Conservation (phyloP, 1,140 invertebrate species). For the Batillaria attramentaria region DNA sequence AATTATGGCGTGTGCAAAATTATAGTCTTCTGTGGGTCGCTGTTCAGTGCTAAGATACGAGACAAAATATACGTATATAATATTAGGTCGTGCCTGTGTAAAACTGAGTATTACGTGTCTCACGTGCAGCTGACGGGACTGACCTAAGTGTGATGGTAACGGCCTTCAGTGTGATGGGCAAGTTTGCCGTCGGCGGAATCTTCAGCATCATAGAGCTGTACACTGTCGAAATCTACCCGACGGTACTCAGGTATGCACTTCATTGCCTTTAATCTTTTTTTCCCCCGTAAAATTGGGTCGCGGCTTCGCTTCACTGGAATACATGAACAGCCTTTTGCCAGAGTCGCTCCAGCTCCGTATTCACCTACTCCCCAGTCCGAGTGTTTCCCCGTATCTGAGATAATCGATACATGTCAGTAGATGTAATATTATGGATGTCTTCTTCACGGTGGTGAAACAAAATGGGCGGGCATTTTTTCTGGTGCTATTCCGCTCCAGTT, state of each 20-base stretch:
- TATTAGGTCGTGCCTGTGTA: too few relatives aligned
- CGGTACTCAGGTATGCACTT: slow-evolving; percentile 3
- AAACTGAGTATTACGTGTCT: too few relatives aligned
- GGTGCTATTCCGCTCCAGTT: too few relatives aligned
- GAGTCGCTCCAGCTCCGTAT: not conserved
- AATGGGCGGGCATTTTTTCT: too few relatives aligned
- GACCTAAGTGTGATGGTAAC: not conserved
- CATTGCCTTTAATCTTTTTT: not conserved
- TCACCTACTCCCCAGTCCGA: not conserved
- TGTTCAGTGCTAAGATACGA: too few relatives aligned
- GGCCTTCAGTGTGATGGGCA: not conserved
- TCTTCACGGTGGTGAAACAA: too few relatives aligned
- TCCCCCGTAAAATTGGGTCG: too few relatives aligned
- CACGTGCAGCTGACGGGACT: not conserved
- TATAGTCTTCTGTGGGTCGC: too few relatives aligned
- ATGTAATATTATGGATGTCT: not conserved
- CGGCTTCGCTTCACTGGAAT: not conserved
- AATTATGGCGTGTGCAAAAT: too few relatives aligned
- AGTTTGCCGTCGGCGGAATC: slow-evolving; percentile 1
- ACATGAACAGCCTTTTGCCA: not conserved
- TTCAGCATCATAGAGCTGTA: slow-evolving; percentile 7
- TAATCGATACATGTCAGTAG: not conserved
- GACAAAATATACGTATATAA: too few relatives aligned
- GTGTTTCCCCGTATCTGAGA: not conserved
- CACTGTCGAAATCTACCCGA: slow-evolving; percentile 15